Base-by-base conservation (phyloP, 2,113 vertebrate genomes). In the Pteruthius melanotis region DNA sequence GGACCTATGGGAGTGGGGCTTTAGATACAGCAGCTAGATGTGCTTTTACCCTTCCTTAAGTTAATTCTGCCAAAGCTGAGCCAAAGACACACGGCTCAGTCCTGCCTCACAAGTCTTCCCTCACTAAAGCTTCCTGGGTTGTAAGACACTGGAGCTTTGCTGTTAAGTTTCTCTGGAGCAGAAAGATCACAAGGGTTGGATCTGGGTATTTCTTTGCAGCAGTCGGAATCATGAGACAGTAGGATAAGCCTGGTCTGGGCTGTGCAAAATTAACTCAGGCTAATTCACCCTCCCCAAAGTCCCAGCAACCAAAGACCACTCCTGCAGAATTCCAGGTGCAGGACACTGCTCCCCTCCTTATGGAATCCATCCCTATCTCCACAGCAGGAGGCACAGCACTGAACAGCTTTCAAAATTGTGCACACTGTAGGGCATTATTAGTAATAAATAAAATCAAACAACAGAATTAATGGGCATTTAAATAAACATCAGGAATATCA, bases 21-120 rank as follows among this genome's bases (percentile, higher is more conserved):
- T 91, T 42, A 47, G 81, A 76, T 50, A 44, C 53, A 83, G 30
- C 20, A 59, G 44, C 13, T 33, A 68, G 39, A 86, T 27, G 56
- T 44, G 21, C 35, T 90, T 87, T 85, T 56, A 52, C 54, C n/a
- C 15, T 75, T 77, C 52, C 31, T 87, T 61, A 28, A n/a, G 11
- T 68, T 57, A 89, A 89, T 85, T 63, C 82, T 70, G 30, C 33
- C 56, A 53, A 94, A 91, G 90, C 9, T 86, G 52, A 92, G 50
- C 24, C 42, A 11, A 72, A 90, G 70, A 50, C 68, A n/a, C 10
- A 45, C 0, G 0, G n/a, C 39, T 85, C 42, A 83, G 45, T 69
- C 63, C 66, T 70, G 31, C 71, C 42, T 77, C 66, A 50, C 68
- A 83, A 60, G 44, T 9, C 59, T 78, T 80, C 90, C 54, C 35